Conservation (phyloP, 2,113 vertebrate genomes). For the Callaeas wilsoni region DNA sequence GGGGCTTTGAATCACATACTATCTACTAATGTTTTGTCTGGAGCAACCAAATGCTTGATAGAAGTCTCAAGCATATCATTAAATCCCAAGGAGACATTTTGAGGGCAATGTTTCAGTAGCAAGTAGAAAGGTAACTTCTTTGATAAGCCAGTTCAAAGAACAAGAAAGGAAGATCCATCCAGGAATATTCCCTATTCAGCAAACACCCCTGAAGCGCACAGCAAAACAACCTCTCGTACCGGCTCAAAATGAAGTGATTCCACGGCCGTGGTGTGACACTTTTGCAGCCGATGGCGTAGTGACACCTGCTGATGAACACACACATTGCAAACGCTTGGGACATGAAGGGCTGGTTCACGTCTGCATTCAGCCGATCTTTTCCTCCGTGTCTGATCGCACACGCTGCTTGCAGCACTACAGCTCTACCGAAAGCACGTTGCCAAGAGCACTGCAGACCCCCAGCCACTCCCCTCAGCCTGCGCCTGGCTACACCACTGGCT, state of each 20-base stretch:
- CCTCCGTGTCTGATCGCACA: neutral
- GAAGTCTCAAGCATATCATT: neutral
- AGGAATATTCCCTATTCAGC: neutral
- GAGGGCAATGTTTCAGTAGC: neutral
- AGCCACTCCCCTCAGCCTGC: neutral
- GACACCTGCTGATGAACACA: constrained; percentile 11
- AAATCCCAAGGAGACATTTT: neutral
- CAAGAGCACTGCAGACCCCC: neutral
- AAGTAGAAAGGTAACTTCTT: neutral
- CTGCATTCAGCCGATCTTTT: neutral
- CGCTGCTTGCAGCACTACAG: fast-evolving
- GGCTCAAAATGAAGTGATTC: neutral
- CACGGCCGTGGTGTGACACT: neutral
- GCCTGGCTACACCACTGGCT: neutral
- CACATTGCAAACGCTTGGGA: neutral
- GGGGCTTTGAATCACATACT: neutral
- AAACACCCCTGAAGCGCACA: neutral
- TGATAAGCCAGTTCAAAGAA: neutral
- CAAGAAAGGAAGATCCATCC: neutral
- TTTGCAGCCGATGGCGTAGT: neutral
- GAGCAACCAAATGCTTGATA: neutral
- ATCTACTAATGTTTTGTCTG: neutral
- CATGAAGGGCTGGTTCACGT: neutral
- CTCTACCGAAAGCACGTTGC: fast-evolving
- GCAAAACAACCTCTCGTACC: neutral